phyloP scores from a whole-genome alignment of 1,140 invertebrate genomes.

The Agrilus planipennis region DNA sequence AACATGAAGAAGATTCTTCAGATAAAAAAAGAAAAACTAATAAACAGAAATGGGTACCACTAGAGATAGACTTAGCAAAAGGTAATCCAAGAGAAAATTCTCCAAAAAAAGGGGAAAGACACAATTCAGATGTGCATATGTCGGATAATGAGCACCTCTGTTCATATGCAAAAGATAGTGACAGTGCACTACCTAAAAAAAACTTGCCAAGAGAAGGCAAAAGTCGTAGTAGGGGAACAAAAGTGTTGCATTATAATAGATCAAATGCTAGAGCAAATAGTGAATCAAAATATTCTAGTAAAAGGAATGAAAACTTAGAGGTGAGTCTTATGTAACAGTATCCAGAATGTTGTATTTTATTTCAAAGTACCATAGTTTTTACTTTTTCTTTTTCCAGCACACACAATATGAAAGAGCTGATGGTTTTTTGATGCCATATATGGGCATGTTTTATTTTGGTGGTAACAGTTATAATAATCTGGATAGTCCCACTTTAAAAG shows the following conservation, averaged over 20 bases:
- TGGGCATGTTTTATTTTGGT: conserved; percentile 49
- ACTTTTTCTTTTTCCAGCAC: no score
- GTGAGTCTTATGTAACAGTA: no score
- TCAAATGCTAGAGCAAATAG: conserved; percentile 19
- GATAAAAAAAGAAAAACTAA: conserved; percentile 33
- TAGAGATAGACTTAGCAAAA: conserved; percentile 56
- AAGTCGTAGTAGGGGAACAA: no score
- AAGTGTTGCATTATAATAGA: no score
- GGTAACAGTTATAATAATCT: conserved; percentile 39
- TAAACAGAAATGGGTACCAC: conserved; percentile 66
- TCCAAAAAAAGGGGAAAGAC: conserved; percentile 11
- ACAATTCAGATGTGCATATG: conserved; percentile 5
- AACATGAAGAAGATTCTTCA: conserved; percentile 5
- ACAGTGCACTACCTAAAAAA: conserved; percentile 21
- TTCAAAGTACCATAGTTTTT: no score
- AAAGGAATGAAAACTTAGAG: no score
- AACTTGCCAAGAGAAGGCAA: no score
- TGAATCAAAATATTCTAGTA: conserved; percentile 38
- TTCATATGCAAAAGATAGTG: conserved; percentile 30
- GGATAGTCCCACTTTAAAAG: conserved; percentile 51
- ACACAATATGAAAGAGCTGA: no score
- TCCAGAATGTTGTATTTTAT: no score
- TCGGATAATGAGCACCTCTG: conserved; percentile 20
- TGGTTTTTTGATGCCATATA: conserved; percentile 43
- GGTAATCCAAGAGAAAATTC: conserved; percentile 18